Percentiles rank a stretch among this genome's conserved stretches.
Evolutionary conservation across 2,113 vertebrate genomes (phyloP).

Genomic region (Sylvietta virens): DNA sequence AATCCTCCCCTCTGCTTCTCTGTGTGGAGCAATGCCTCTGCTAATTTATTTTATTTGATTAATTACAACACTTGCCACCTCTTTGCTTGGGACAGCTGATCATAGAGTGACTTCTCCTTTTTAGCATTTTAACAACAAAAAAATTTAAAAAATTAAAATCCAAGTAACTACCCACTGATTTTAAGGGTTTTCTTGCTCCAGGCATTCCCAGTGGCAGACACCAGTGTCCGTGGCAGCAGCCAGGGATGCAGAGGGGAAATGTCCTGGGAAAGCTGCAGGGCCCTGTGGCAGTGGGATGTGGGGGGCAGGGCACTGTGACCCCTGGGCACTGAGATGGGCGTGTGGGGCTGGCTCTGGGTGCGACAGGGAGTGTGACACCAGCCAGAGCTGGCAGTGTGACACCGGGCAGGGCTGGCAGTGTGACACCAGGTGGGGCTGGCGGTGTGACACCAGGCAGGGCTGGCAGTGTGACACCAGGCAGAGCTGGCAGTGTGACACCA

Average conservation of each 20-base stretch:
- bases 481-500: too few species aligned
- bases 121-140: neutral
- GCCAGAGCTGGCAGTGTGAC: too few species aligned
- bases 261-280: neutral
- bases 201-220: neutral
- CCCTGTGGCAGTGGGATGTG: neutral
- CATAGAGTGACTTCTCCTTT: neutral
- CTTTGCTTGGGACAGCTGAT: neutral
- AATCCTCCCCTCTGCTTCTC: neutral
- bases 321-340: rapidly evolving
- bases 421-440: too few species aligned
- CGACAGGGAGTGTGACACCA: too few species aligned
- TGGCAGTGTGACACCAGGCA: neutral
- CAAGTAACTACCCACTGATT: neutral
- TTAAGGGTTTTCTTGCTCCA: neutral
- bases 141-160: neutral
- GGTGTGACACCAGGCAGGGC: neutral
- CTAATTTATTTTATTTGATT: neutral
- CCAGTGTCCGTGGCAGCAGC: neutral
- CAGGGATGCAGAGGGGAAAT: neutral
- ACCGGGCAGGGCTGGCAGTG: too few species aligned
- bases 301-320: neutral
- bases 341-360: rapidly evolving
- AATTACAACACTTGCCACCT: neutral
- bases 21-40: rapidly evolving